Base-by-base conservation (phyloP, 2,113 vertebrate species). In the Hemicordylus capensis region DNA sequence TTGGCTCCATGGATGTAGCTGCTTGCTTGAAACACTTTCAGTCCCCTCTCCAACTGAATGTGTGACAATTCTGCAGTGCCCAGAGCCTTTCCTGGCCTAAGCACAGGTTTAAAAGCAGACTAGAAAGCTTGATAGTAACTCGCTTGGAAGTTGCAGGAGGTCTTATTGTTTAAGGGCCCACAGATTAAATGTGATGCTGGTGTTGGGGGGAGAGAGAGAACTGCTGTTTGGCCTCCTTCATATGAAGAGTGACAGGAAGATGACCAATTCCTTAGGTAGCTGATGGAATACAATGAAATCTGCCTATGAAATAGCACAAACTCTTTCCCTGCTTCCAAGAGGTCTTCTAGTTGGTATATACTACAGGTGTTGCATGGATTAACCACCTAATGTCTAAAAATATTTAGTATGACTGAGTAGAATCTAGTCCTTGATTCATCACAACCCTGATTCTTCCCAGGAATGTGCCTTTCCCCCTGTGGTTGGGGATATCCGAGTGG, bases 361-460 rank as follows among this genome's bases (percentile, higher is more conserved):
- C 1, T 59, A 4, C 7, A 54, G 12, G 2, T 39, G 24, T 2
- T 4, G 1, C 39, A 4, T 77, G 1, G 8, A 11, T 76, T n/a
- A 51, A 51, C 46, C 4, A n/a, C 59, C 34, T 84, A 6, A 8
- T 20, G 66, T 76, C 59, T 54, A 10, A 11, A 14, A 22, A 17
- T 9, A 58, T 15, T n/a, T 20, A 11, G 12, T 4, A 10, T 46
- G 17, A 10, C 44, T 3, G 44, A 10, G 59, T 69, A 73, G 81
- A 76, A 81, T 46, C 89, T 86, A 93, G 85, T 17, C 15, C 63
- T 19, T 46, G 4, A 48, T 56, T 82, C 61, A 85, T 51, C 19
- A 59, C 24, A 91, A 88, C 88, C 89, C 77, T 94, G 17, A 2
- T 91, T 91, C 85, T 89, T 95, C 89, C 85, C 92, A 94, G 93